Evolutionary conservation across 2,888 invertebrate genomes (phyloP), one percentile per base, ranked within the genome.

Genomic region (Trissoscelio sp.): DNA sequence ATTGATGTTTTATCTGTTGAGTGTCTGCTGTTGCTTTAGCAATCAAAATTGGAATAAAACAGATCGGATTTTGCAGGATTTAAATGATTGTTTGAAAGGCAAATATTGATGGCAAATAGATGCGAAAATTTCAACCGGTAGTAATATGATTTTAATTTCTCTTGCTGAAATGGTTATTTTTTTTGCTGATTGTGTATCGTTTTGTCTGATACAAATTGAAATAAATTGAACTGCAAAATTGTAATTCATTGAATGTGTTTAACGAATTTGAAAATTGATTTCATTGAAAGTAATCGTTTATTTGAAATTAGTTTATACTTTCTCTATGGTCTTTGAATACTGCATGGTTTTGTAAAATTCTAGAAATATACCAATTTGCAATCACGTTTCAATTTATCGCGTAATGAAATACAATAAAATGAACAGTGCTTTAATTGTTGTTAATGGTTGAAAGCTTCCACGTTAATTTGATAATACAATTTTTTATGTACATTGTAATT

Each of bases 171-270:
- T 44, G 18, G 20, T 44, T 44, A 2, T 44, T 44, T 20, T 20
- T n/a, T 20, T 7, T 11, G n/a, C n/a, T n/a, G n/a, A n/a, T 18
- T 9, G 20, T 44, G 44, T 9, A 3, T 18, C 20, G 11, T 44
- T n/a, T 18, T 44, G 1, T 18, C 0, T 3, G 9, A 11, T 44
- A 18, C 11, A 44, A 44, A 20, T 18, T 44, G 7, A 44, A 11
- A 20, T n/a, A 44, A 18, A 44, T 44, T 18, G 44, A 18, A 44
- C 3, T 44, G 39, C 44, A 18, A 44, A 39, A 24, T 48, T 48
- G 48, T 48, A 48, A 24, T 22, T 24, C 22, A 48, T 48, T 48
- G 48, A n/a, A 22, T 3, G 24, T 48, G 24, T 24, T 24, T 48
- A 48, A 24, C 22, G 24, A 20, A 44, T 44, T 20, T 11, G 9